Conservation (phyloP, 2,888 invertebrate species). For the Gortyna flavago region DNA sequence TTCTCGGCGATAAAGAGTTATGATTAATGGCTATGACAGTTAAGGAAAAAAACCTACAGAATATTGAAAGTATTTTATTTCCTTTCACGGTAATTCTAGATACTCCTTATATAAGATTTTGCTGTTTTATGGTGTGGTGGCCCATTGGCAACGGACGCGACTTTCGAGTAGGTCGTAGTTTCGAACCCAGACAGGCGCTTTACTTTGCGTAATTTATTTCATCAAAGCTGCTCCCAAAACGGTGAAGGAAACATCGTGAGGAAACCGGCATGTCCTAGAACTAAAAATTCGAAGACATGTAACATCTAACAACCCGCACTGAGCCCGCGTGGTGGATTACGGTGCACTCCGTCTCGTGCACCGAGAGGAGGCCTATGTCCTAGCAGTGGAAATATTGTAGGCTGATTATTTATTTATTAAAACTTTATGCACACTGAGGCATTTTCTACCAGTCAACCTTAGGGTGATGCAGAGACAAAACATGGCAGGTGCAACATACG, state of each 20-base stretch:
- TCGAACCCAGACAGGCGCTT: neutral
- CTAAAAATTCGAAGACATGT: neutral
- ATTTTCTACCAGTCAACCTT: too few relatives aligned
- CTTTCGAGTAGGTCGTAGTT: neutral
- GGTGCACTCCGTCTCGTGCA: too few relatives aligned
- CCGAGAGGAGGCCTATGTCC: too few relatives aligned
- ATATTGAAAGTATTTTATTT: neutral
- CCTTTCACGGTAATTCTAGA: neutral
- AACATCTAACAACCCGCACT: too few relatives aligned
- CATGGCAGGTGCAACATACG: too few relatives aligned
- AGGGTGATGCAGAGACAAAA: too few relatives aligned
- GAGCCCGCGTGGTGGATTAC: too few relatives aligned
- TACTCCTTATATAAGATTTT: neutral
- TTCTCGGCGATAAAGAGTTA: constrained; percentile 46
- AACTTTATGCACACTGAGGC: too few relatives aligned
- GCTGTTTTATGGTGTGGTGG: neutral
- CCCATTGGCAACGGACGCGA: neutral
- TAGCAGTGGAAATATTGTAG: too few relatives aligned
- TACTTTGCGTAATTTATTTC: neutral
- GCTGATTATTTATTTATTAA: too few relatives aligned
- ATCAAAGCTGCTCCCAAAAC: neutral
- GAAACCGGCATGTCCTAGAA: neutral
- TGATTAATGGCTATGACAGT: constrained; percentile 45
- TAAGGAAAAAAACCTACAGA: neutral
- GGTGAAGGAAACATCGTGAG: neutral